These are phyloP conservation scores for Cebidichthys violaceus DNA, from an alignment of 2,113 vertebrate species.

Conservation along the genomic window DNA sequence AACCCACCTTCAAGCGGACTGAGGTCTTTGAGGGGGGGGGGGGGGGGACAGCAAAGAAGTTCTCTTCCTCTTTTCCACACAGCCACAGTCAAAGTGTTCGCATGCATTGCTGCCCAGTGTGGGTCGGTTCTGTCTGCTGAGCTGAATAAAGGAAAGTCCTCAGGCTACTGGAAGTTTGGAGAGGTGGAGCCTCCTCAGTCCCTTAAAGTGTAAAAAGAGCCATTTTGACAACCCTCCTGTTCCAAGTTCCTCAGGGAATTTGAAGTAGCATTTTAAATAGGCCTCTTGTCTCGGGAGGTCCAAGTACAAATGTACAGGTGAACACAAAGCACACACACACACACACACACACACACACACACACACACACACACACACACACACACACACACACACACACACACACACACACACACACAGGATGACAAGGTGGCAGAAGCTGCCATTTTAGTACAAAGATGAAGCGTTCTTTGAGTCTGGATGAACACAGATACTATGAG, in stretches of 20 bases:
- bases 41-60: not conserved
- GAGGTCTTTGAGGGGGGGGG: not conserved
- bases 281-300: not conserved
- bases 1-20: not conserved
- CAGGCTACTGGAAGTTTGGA: not conserved
- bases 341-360: not conserved
- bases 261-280: not conserved
- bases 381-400: conserved; percentile 1
- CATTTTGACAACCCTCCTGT: not conserved
- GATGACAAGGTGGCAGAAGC: not conserved
- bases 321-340: not conserved
- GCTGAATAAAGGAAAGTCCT: not conserved
- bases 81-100: not conserved
- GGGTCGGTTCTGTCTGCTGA: not conserved
- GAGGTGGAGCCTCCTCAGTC: not conserved
- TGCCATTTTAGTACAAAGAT: not conserved
- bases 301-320: not conserved
- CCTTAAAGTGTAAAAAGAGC: not conserved
- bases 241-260: not conserved
- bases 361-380: not conserved
- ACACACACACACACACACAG: not conserved
- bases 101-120: not conserved
- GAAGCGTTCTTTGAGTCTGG: not conserved
- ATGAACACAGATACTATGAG: not conserved
- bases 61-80: not conserved